Conservation (phyloP, 2,888 invertebrate species). For the Elmis aenea region DNA sequence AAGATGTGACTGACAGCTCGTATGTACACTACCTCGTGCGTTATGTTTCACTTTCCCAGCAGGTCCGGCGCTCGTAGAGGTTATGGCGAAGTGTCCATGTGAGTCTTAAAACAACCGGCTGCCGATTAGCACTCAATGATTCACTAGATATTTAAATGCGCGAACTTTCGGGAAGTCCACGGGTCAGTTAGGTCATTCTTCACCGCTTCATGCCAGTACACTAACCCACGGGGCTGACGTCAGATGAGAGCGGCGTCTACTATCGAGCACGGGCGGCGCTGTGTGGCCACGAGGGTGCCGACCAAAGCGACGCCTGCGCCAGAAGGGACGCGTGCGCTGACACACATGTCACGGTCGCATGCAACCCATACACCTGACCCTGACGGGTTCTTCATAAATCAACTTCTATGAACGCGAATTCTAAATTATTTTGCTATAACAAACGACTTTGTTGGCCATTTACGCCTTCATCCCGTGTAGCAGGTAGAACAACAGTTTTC, state of each 20-base stretch:
- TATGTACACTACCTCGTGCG: too few relatives aligned
- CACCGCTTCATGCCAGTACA: constrained; percentile 45
- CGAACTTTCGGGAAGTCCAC: too few relatives aligned
- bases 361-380: constrained; percentile 27
- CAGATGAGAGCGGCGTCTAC: constrained; percentile 45
- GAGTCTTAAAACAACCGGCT: too few relatives aligned
- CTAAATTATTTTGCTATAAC: constrained; percentile 20
- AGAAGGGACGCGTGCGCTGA: constrained; percentile 33
- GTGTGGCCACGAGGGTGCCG: constrained; percentile 42
- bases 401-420: constrained; percentile 21
- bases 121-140: too few relatives aligned
- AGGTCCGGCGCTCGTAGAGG: too few relatives aligned
- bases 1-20: constrained; percentile 27
- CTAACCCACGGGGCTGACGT: constrained; percentile 41
- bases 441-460: constrained; percentile 16
- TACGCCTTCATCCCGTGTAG: constrained; percentile 14
- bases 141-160: too few relatives aligned
- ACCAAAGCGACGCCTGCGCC: constrained; percentile 39
- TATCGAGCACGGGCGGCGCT: constrained; percentile 44
- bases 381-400: constrained; percentile 32
- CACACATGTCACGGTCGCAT: constrained; percentile 18
- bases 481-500: constrained; percentile 16
- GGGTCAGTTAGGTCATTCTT: constrained; percentile 40
- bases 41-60: too few relatives aligned
- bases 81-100: too few relatives aligned